Conservation (phyloP, 2,797 vertebrate species). For the Harpagifer antarcticus region DNA sequence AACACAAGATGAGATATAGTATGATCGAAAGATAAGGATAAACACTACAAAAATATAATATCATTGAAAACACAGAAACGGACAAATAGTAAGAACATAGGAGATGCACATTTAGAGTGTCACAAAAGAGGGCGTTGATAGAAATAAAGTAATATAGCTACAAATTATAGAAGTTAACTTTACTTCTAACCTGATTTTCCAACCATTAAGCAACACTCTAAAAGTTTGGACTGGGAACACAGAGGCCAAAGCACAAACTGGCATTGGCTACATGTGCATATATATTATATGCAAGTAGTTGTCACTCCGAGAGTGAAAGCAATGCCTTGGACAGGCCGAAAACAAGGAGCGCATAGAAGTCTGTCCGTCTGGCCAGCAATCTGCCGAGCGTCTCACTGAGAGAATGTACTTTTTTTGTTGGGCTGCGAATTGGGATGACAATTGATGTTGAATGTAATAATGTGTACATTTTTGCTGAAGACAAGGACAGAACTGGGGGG, state of each 20-base stretch:
- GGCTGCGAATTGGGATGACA: constrained; percentile 68
- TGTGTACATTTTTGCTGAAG: constrained; percentile 75
- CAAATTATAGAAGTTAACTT: constrained; percentile 33
- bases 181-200: constrained; percentile 59
- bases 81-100: constrained; percentile 70
- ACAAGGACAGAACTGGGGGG: constrained; percentile 81
- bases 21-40: constrained; percentile 52
- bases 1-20: constrained; percentile 48
- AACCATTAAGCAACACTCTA: constrained; percentile 84
- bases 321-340: constrained; percentile 79
- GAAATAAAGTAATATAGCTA: constrained; percentile 38
- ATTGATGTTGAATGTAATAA: constrained; percentile 77
- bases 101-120: constrained; percentile 84
- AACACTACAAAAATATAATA: constrained; percentile 61
- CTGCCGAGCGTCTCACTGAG: constrained; percentile 54
- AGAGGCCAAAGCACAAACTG: constrained; percentile 80
- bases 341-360: constrained; percentile 77
- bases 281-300: constrained; percentile 81
- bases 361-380: constrained; percentile 86
- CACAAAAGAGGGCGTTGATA: constrained; percentile 70
- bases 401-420: constrained; percentile 46
- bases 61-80: constrained; percentile 68
- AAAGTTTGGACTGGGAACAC: constrained; percentile 78
- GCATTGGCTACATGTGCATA: constrained; percentile 87
- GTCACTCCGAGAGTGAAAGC: constrained; percentile 84